Evolutionary conservation across 2,797 vertebrate species (phyloP).

Genomic region (Pygocentrus nattereri): DNA sequence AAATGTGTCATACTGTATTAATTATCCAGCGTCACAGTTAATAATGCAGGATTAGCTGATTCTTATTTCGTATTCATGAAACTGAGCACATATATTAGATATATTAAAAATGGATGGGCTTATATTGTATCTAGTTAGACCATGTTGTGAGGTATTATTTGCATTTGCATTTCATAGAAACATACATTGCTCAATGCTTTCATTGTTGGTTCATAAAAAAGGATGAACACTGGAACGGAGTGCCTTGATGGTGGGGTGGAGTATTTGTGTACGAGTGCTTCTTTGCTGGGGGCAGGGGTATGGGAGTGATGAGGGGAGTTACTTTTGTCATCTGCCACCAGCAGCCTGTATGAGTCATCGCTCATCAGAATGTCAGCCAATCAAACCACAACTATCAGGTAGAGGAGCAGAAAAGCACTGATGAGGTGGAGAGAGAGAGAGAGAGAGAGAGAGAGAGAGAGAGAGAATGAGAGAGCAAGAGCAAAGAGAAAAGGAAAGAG

Average conservation of each 20-base stretch:
- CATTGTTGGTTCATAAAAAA: neutral
- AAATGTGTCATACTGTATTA: neutral
- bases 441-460: no score
- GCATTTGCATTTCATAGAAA: neutral
- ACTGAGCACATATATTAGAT: neutral
- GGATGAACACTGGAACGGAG: neutral
- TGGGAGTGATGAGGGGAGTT: neutral
- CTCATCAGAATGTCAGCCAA: constrained; percentile 8
- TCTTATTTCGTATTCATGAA: neutral
- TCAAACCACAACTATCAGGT: neutral
- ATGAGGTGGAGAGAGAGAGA: neutral
- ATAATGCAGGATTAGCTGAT: constrained; percentile 4
- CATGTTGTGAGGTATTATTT: neutral
- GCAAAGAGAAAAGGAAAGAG: neutral
- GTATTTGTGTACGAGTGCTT: neutral
- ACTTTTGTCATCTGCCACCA: constrained; percentile 16
- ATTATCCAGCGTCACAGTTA: constrained; percentile 19
- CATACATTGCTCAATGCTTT: neutral
- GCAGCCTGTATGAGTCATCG: constrained; percentile 17
- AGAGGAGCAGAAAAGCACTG: neutral
- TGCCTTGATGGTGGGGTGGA: neutral
- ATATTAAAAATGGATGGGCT: neutral
- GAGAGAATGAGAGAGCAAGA: neutral
- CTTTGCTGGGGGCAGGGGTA: neutral
- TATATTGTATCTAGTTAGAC: neutral